Evolutionary conservation across 2,888 invertebrate species (phyloP).

Genomic region (Rutpela maculata): DNA sequence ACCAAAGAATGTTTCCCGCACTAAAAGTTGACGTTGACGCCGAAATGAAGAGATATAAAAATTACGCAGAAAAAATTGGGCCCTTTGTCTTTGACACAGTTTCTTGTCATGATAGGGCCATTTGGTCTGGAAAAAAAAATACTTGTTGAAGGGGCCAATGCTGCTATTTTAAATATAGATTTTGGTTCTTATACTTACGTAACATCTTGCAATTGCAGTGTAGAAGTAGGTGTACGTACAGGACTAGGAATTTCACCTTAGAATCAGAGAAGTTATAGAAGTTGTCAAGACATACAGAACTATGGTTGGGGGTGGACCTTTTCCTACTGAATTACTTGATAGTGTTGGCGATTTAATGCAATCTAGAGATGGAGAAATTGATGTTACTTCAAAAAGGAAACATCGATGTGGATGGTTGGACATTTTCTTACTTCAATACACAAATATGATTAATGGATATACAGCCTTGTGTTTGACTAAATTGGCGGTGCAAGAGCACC

Average conservation of each 20-base stretch:
- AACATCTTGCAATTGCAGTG: conserved; percentile 99
- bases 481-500: too few species aligned
- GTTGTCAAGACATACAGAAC: conserved; percentile 99
- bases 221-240: conserved; percentile 98
- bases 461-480: too few species aligned
- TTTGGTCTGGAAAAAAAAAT: conserved; percentile 88
- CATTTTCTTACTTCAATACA: too few species aligned
- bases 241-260: conserved; percentile 94
- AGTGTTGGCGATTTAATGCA: conserved; percentile 87
- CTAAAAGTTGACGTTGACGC: conserved; percentile 87
- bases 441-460: too few species aligned
- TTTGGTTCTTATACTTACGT: conserved; percentile 99
- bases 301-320: conserved; percentile 97
- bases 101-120: conserved; percentile 86
- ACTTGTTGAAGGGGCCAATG: conserved; percentile 98
- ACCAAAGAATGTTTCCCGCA: conserved; percentile 89
- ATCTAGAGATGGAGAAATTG: conserved; percentile 87
- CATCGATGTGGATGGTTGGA: too few species aligned
- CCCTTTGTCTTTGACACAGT: conserved; percentile 96
- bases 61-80: conserved; percentile 84
- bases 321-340: conserved; percentile 94
- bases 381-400: too few species aligned
- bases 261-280: conserved; percentile 94
- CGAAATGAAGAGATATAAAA: conserved; percentile 82
- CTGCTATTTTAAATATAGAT: conserved; percentile 99